Conservation (phyloP, 2,113 vertebrate species). For the Muntiacus reevesi region DNA sequence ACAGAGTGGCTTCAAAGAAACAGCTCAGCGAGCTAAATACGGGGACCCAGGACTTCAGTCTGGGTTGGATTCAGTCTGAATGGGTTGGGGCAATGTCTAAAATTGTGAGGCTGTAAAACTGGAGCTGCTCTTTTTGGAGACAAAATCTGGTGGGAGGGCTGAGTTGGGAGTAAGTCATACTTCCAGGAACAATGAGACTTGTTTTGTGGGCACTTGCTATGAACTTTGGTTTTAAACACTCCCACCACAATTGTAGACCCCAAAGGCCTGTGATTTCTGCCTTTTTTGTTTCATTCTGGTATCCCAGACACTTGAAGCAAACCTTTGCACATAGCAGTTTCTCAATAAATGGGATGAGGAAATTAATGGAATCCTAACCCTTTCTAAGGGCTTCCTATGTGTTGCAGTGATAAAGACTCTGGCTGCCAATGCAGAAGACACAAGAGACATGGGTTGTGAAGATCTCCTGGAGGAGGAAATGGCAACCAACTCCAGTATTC, state of each 20-base stretch:
- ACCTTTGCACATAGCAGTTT: not conserved
- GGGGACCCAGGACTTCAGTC: not conserved
- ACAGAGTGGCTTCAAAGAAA: not conserved
- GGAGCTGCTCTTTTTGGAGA: not conserved
- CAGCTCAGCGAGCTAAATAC: not conserved
- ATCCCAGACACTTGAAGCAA: not conserved
- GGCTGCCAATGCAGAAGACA: not conserved
- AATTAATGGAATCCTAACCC: not conserved
- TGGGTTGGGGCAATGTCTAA: not conserved
- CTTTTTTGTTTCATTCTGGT: not conserved
- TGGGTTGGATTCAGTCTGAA: not conserved
- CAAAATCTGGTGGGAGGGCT: not conserved
- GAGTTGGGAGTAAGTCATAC: not conserved
- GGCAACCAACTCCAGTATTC: not conserved
- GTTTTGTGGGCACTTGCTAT: not conserved
- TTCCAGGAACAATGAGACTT: not conserved
- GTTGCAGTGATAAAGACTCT: not conserved
- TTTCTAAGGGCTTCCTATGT: not conserved
- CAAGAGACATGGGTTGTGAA: not conserved
- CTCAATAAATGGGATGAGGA: not conserved
- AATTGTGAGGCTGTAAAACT: not conserved
- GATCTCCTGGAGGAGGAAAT: not conserved
- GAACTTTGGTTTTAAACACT: not conserved
- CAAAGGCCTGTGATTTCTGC: not conserved
- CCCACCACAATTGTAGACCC: not conserved